Conservation (phyloP, 1,140 invertebrate species). For the Lucilia sericata region DNA sequence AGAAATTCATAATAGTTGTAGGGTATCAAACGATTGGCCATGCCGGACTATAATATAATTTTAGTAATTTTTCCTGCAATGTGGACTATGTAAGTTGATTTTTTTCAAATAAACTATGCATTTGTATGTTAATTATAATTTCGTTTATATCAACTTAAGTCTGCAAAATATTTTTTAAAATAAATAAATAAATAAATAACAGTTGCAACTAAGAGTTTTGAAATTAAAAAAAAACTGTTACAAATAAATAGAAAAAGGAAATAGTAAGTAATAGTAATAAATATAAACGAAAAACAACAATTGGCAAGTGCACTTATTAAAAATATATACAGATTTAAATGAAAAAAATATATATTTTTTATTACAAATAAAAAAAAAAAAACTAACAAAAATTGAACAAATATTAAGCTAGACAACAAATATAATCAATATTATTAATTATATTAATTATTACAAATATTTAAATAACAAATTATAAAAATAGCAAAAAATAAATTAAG, state of each 20-base stretch:
- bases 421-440: conserved; percentile 51
- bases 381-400: conserved; percentile 24
- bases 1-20: too few relatives aligned
- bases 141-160: neutral
- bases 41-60: too few relatives aligned
- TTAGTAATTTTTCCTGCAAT: too few relatives aligned
- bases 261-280: conserved; percentile 9
- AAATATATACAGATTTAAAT: conserved; percentile 18
- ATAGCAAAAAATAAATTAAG: neutral
- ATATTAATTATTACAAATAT: conserved; percentile 38
- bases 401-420: conserved; percentile 54
- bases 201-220: neutral
- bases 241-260: neutral
- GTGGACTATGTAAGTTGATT: too few relatives aligned
- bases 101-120: too few relatives aligned
- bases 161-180: neutral
- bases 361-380: conserved; percentile 46
- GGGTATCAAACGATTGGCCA: too few relatives aligned
- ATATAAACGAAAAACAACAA: conserved; percentile 57
- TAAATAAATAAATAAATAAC: neutral
- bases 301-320: conserved; percentile 64
- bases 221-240: neutral
- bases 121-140: neutral
- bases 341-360: conserved; percentile 45
- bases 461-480: conserved; percentile 56